Evolutionary conservation across 2,888 invertebrate species (phyloP), one percentile per base, ranked within the genome.

Genomic region (Brenthis hecate): DNA sequence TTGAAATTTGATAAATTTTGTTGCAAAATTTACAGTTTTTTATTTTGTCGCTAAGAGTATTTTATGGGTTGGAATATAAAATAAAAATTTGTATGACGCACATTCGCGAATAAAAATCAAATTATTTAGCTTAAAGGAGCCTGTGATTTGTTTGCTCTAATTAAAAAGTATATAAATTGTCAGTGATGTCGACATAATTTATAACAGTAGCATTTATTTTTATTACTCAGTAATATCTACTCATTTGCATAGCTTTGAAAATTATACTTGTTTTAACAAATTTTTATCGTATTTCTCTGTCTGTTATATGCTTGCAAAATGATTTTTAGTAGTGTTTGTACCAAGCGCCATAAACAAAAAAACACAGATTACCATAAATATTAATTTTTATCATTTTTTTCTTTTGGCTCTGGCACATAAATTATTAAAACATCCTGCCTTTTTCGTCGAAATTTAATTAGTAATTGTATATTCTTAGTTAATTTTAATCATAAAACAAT

Each of bases 1-100:
- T 50, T 60, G 60, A 60, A 11, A 60, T 60, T 50, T 50, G 32
- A 60, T 50, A 60, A 60, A 50, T 60, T 60, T 50, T 60, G 32
- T 50, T 28, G 50, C 50, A 50, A 60, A 56, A 56, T 56, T 28
- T 23, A 58, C 19, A 48, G 47, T 58, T 14, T 14, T 48, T 48
- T 56, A 50, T 58, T 60, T 60, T 50, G 50, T 43, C 11, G 36
- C 36, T 43, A 60, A 50, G 60, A 28, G 50, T 50, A 43, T 60
- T 60, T 60, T 48, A 60, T 50, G 50, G 13, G 5, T 60, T 48
- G 36, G 36, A 43, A 43, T 43, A 43, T 43, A 11, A 43, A 11
- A 50, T 50, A 50, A 50, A 50, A 50, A 50, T 50, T 50, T 23
- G 28, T 50, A 60, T 32, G 28, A 48, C n/a, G 60, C 32, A 60